phyloP scores from a whole-genome alignment of 2,888 invertebrate species.

The Ennomos fuscantarius region DNA sequence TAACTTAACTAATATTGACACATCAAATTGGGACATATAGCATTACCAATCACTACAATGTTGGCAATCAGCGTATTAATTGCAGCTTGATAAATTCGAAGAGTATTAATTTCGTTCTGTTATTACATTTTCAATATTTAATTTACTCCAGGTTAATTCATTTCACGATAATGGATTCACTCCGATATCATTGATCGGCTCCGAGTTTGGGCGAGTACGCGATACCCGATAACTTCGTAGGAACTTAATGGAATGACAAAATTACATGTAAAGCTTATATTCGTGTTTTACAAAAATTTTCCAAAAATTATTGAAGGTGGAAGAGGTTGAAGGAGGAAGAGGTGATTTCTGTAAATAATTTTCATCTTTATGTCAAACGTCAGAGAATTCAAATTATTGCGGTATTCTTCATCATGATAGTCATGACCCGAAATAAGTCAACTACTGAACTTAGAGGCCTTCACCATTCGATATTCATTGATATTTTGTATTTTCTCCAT shows the following conservation, averaged over 20 bases:
- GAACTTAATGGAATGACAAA: conserved; percentile 1
- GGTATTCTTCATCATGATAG: no score
- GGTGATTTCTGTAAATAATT: no score
- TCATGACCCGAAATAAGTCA: no score
- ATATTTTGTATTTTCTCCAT: no score
- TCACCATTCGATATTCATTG: no score
- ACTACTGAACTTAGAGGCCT: no score
- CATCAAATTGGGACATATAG: not conserved
- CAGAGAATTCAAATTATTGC: no score
- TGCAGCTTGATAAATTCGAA: not conserved
- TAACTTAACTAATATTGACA: no score
- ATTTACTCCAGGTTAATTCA: conserved; percentile 21
- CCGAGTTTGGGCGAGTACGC: conserved; percentile 2
- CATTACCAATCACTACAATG: not conserved
- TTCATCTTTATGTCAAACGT: no score
- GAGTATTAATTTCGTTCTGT: conserved; percentile 21
- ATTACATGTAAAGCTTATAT: not conserved
- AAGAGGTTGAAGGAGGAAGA: no score
- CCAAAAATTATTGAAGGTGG: no score
- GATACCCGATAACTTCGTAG: not conserved
- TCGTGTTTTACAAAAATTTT: no score
- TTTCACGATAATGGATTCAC: conserved; percentile 23
- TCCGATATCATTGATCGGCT: conserved; percentile 13
- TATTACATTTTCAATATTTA: conserved; percentile 22
- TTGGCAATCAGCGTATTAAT: conserved; percentile 8